These are phyloP conservation scores for Notoglanidium macrostoma DNA, from an alignment of 2,797 vertebrate genomes.

Conservation along the genomic window DNA sequence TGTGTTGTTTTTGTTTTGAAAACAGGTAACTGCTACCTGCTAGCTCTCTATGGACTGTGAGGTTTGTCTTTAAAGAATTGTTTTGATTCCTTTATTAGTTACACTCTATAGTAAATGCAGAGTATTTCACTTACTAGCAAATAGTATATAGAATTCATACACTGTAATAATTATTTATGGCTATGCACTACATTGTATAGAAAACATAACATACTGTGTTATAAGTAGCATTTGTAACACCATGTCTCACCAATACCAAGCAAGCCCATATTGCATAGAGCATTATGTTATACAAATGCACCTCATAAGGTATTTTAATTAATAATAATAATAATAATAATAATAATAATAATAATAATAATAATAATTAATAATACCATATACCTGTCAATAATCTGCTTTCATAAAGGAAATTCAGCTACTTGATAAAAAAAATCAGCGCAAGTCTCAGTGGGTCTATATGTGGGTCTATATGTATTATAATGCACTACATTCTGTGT, in stretches of 20 bases:
- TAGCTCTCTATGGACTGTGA: background rate
- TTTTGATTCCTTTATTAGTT: background rate
- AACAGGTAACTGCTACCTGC: too few species aligned
- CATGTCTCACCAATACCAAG: background rate
- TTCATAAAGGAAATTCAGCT: background rate
- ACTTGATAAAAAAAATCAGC: background rate
- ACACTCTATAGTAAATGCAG: background rate
- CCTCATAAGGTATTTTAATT: background rate
- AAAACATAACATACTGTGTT: background rate
- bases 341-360: too few species aligned
- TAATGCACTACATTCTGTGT: background rate
- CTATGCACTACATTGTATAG: background rate
- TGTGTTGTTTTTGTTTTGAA: too few species aligned
- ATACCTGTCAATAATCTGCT: background rate
- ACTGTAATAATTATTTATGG: background rate
- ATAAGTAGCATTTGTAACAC: background rate
- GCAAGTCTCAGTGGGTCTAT: background rate
- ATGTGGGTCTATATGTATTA: background rate
- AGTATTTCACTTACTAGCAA: background rate
- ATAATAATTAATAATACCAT: background rate
- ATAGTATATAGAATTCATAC: background rate
- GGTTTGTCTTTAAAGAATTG: background rate
- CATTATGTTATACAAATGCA: background rate
- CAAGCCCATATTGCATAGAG: background rate
- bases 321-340: too few species aligned